Conservation (phyloP, 2,797 vertebrate species). For the Oryzias sinensis region DNA sequence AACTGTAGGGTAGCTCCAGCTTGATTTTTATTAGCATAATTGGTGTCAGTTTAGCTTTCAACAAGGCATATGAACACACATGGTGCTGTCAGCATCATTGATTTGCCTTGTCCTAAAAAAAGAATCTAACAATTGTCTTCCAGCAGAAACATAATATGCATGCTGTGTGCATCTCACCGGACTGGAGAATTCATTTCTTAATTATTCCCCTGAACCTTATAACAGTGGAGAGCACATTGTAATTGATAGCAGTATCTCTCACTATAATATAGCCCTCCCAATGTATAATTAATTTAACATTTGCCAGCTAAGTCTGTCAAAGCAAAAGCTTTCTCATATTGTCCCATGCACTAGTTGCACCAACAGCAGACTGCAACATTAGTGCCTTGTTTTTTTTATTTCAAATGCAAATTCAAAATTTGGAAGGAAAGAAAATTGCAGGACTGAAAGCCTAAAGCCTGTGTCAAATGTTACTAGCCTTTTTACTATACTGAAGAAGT, state of each 20-base stretch:
- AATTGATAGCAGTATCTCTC: constrained; percentile 42
- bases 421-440: neutral
- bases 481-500: too few species aligned
- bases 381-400: neutral
- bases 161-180: constrained; percentile 18
- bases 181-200: constrained; percentile 40
- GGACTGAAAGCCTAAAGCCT: too few species aligned
- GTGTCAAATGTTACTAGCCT: too few species aligned
- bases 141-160: neutral
- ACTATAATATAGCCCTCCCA: constrained; percentile 6
- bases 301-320: constrained; percentile 6
- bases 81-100: constrained; percentile 23
- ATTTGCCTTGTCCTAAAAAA: constrained; percentile 29
- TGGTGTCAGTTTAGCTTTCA: constrained; percentile 45
- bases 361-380: neutral
- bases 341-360: neutral
- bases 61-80: constrained; percentile 36
- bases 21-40: constrained; percentile 44
- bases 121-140: too few species aligned
- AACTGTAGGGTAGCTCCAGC: constrained; percentile 15
- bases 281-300: constrained; percentile 40
- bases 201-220: constrained; percentile 33
- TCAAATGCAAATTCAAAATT: neutral
- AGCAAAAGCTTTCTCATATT: neutral
- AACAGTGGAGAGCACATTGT: constrained; percentile 29